These are phyloP conservation scores for Rhombomys opimus DNA, from an alignment of 2,113 vertebrate species.

Conservation along the genomic window DNA sequence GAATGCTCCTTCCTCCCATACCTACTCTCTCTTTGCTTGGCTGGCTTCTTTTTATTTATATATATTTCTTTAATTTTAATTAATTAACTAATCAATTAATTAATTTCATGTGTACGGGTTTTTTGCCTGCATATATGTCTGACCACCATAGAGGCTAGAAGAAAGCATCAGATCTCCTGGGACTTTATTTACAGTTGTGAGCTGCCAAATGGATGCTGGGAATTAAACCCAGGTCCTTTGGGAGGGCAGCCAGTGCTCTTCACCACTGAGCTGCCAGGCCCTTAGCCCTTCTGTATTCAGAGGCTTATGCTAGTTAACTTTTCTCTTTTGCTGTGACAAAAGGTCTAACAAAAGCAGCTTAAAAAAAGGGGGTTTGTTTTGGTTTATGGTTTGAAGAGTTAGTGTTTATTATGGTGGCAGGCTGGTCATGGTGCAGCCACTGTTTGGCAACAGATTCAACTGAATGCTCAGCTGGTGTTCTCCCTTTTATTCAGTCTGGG, in stretches of 20 bases:
- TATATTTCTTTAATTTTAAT: background rate
- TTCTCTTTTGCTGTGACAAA: background rate
- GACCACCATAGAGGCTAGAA: background rate
- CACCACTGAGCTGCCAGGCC: background rate
- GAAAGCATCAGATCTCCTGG: background rate
- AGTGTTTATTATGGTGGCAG: background rate
- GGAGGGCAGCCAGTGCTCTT: background rate
- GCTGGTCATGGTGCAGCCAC: background rate
- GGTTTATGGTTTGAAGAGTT: background rate
- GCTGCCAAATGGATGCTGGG: background rate
- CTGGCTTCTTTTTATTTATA: background rate
- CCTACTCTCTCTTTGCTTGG: background rate
- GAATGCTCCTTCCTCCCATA: background rate
- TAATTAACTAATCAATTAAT: background rate
- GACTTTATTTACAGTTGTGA: background rate
- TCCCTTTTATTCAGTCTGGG: background rate
- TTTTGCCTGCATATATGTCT: background rate
- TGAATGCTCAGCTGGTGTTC: background rate
- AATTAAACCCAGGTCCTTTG: background rate
- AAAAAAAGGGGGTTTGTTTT: background rate
- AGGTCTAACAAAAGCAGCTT: background rate
- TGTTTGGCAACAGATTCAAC: background rate
- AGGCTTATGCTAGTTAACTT: background rate
- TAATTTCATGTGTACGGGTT: no score
- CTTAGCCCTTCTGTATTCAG: background rate